Evolutionary conservation across 2,797 vertebrate species (phyloP).

Genomic region (Emys orbicularis): DNA sequence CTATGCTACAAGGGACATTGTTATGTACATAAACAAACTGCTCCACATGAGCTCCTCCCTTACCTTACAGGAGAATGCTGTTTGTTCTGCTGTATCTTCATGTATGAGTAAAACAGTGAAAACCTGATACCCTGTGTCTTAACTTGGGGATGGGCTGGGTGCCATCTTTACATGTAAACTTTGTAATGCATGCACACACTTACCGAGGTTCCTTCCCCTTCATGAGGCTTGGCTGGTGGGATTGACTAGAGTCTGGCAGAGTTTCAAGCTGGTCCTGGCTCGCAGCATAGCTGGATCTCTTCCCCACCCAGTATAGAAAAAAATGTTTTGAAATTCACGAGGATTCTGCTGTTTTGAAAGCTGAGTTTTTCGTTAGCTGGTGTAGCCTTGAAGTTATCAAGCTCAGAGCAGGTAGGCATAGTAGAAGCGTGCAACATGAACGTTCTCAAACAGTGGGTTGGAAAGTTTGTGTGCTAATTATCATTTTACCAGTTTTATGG

Average conservation of each 20-base stretch:
- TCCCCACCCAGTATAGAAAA: too few species aligned
- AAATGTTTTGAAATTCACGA: neutral
- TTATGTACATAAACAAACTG: neutral
- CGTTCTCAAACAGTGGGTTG: neutral
- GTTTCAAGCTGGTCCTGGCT: neutral
- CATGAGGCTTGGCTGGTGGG: neutral
- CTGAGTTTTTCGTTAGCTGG: neutral
- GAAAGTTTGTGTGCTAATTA: neutral
- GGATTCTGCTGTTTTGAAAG: neutral
- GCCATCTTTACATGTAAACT: too few species aligned
- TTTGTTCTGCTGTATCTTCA: neutral
- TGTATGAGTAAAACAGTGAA: neutral
- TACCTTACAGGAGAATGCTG: neutral
- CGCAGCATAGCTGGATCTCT: neutral
- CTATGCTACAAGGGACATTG: neutral
- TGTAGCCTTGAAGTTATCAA: rapidly evolving
- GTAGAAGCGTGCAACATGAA: neutral
- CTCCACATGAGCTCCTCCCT: neutral
- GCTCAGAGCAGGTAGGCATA: neutral
- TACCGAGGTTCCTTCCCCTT: neutral
- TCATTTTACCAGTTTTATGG: neutral
- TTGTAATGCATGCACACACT: neutral
- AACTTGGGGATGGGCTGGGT: neutral
- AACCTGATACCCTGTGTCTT: neutral
- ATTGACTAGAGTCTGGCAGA: neutral